phyloP scores from a whole-genome alignment of 2,113 vertebrate genomes.

The Scatophagus argus region DNA sequence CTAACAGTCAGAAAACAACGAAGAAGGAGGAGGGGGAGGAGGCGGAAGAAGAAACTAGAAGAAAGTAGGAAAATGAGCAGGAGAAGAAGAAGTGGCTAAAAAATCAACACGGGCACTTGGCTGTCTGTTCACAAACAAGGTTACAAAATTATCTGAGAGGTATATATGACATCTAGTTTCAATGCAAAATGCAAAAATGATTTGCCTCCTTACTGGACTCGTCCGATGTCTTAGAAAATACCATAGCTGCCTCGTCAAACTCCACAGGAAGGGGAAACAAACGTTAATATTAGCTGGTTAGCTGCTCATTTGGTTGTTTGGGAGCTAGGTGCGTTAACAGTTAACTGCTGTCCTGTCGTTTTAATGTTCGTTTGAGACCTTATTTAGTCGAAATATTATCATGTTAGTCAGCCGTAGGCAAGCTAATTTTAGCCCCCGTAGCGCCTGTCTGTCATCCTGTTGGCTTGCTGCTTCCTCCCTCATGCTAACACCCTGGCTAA shows the following conservation, averaged over 20 bases:
- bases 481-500: constrained; percentile 61
- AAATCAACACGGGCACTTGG: constrained; percentile 70
- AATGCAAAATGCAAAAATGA: constrained; percentile 6
- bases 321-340: background rate
- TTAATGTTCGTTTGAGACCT: background rate
- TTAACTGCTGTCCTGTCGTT: background rate
- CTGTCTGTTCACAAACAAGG: constrained; percentile 73
- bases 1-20: background rate
- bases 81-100: constrained; percentile 66
- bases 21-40: constrained; percentile 21
- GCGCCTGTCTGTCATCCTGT: constrained; percentile 47
- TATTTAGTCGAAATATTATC: constrained; percentile 19
- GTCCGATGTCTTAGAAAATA: constrained; percentile 17
- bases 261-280: constrained; percentile 50
- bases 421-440: constrained; percentile 55
- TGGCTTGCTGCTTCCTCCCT: constrained; percentile 46
- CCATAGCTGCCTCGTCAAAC: constrained; percentile 16
- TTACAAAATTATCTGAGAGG: constrained; percentile 61
- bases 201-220: background rate
- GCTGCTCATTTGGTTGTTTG: constrained; percentile 31
- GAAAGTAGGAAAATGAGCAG: constrained; percentile 39
- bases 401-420: constrained; percentile 11
- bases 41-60: constrained; percentile 42
- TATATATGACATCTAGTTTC: constrained; percentile 54
- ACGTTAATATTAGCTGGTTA: constrained; percentile 55